Base-by-base conservation (phyloP, 2,797 vertebrate genomes). In the Oreonectes daqikongensis region DNA sequence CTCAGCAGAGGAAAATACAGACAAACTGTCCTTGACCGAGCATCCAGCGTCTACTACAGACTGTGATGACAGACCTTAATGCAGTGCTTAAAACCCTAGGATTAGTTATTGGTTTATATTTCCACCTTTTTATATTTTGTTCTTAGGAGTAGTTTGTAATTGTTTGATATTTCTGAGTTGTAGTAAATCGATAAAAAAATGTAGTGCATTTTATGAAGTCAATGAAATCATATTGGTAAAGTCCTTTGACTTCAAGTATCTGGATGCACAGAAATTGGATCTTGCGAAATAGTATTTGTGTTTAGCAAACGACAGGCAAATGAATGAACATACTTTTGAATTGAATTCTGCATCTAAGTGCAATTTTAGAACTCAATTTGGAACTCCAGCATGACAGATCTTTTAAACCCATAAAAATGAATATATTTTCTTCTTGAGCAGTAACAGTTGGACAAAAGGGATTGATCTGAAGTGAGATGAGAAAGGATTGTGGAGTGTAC, bases 61-160 rank as follows among this genome's bases (percentile, higher is more conserved):
- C 66, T 79, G 70, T 11, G 85, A 65, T 0, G 84, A 77, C 18
- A 79, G 89, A 35, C 70, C 82, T 4, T 74, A 84, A 82, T 90
- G 90, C 79, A 75, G 81, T 46, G 79, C 84, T 88, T 92, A 84
- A 83, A 82, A 81, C 76, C 82, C 86, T 82, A 50, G 77, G 59
- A 44, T 69, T 83, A 80, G 38, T 87, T 78, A 85, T 86, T 77
- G 85, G 84, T 90, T 88, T 90, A 87, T 90, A 88, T 88, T 85
- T 88, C 86, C 90, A 88, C 88, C 91, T 88, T 86, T 83, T 59
- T 28, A 57, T 48, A 48, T 77, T 80, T 50, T 79, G 57, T 73
- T 73, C 69, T 80, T 88, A 88, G 87, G 82, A 85, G 78, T 35
- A 89, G 81, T 85, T 85, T 64, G 83, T 84, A 88, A 68, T 84